phyloP scores from a whole-genome alignment of 1,140 invertebrate species.

The Bacillus rossius region DNA sequence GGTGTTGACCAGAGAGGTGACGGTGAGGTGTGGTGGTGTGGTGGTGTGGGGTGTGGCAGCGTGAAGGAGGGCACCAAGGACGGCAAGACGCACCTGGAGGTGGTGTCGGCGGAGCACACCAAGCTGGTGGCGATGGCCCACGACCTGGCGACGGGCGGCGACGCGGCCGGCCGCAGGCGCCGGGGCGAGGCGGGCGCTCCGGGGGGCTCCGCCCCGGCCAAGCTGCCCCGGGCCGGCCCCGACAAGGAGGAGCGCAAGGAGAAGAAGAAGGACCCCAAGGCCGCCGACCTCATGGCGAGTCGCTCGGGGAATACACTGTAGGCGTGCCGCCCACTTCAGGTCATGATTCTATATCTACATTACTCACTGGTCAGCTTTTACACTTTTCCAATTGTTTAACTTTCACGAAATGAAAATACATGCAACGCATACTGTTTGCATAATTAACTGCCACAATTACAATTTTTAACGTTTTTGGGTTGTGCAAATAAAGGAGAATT shows the following conservation, averaged over 20 bases:
- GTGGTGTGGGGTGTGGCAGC: conserved; percentile 31
- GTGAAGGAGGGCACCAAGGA: conserved; percentile 57
- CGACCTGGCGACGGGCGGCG: conserved; percentile 41
- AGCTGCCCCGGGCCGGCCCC: conserved; percentile 26
- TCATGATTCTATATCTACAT: no score
- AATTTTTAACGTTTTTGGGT: no score
- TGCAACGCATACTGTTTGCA: no score
- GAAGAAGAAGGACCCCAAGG: conserved; percentile 45
- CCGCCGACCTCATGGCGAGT: conserved; percentile 60
- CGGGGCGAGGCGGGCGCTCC: conserved; percentile 19
- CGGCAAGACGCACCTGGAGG: conserved; percentile 51
- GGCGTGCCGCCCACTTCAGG: conserved; percentile 38
- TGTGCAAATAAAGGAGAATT: no score
- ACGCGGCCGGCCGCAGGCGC: conserved; percentile 7
- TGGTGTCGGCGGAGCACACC: conserved; percentile 62
- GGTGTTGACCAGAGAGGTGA: no score
- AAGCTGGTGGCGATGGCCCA: conserved; percentile 62
- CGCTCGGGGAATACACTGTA: no score
- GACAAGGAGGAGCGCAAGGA: conserved; percentile 27
- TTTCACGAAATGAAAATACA: no score
- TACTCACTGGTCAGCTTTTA: no score
- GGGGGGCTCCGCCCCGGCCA: conserved; percentile 37
- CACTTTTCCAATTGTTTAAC: no score
- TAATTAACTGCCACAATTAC: no score
- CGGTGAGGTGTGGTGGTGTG: conserved; percentile 7